Evolutionary conservation across 2,797 vertebrate genomes (phyloP), one percentile per base, ranked within the genome.

Genomic region (Champsocephalus esox): DNA sequence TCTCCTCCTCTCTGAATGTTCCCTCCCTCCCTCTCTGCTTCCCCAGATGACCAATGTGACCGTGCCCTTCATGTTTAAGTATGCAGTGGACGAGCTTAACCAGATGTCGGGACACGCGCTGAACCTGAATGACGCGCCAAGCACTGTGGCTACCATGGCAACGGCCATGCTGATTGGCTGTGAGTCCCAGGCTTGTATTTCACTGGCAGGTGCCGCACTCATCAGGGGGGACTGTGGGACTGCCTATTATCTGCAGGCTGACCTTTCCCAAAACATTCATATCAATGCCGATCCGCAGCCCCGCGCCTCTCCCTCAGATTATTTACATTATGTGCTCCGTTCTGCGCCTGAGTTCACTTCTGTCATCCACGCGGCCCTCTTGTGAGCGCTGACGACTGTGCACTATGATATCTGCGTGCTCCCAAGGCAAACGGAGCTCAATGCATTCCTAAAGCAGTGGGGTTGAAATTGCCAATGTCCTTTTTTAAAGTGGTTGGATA

Each of bases 1-100:
- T 12, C 57, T 43, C 48, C 72, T 61, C 63, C 28, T 38, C 60
- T 77, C 61, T 78, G 43, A 83, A 82, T 66, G 46, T 59, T 48
- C 28, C 61, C 77, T 55, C 34, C 60, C 70, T 38, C 34, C 44
- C 41, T 54, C 48, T 75, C 74, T 70, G 60, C 54, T 45, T 73
- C 74, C 73, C 75, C 91, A 99, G 98, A 91, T 96, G 81, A 98
- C 98, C 95, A 99, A 99, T 86, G 96, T 99, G 77, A 73, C 92
- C 89, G 97, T 99, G 92, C 98, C 98, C 85, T 98, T 99, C 96
- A 99, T 99, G 98, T 99, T 99, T 96, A 99, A 99, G 94, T 98
- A 98, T 92, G 98, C 96, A 81, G 97, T 99, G 91, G 98, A 99
- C 89, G 94, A 79, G 94, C 97, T 99, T 88, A 99, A 99, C 96